Percentiles rank a stretch among this genome's conserved stretches.
These are phyloP conservation scores for Caerostris extrusa DNA, from an alignment of 1,140 invertebrate genomes.

Conservation along the genomic window DNA sequence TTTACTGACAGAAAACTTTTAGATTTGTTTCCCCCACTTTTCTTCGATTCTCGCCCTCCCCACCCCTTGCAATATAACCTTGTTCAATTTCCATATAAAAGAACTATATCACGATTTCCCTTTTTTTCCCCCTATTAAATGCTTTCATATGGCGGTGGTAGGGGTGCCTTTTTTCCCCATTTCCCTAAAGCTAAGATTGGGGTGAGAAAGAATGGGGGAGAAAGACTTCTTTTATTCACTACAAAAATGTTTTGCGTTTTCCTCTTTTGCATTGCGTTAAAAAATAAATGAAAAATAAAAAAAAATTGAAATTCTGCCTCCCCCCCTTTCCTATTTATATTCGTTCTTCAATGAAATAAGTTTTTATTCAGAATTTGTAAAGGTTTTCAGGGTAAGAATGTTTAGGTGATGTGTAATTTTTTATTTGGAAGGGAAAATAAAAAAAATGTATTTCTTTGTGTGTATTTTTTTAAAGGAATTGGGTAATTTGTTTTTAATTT, in stretches of 20 bases:
- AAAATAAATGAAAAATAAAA: not conserved
- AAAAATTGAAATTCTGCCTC: not conserved
- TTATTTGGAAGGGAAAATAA: not conserved
- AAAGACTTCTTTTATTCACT: constrained; percentile 46
- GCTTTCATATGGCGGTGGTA: constrained; percentile 4
- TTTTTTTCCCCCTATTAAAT: constrained; percentile 38
- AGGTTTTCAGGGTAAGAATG: not conserved
- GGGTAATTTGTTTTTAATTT: constrained; percentile 10
- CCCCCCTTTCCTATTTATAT: not conserved
- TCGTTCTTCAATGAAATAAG: constrained; percentile 46
- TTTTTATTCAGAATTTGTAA: constrained; percentile 25
- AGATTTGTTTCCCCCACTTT: constrained; percentile 43
- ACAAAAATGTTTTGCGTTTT: constrained; percentile 59
- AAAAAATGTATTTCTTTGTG: not conserved
- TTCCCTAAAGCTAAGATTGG: constrained; percentile 56
- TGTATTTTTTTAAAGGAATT: not conserved
- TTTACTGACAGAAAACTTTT: not conserved
- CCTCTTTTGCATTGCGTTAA: not conserved
- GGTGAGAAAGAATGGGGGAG: constrained; percentile 28
- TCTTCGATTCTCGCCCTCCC: not conserved
- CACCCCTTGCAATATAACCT: constrained; percentile 30
- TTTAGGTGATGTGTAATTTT: constrained; percentile 13
- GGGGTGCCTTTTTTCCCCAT: constrained; percentile 24
- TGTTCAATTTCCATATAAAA: constrained; percentile 76
- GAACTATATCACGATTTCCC: constrained; percentile 69